Base-by-base conservation (phyloP, 2,888 invertebrate genomes). In the Dicycla oo region DNA sequence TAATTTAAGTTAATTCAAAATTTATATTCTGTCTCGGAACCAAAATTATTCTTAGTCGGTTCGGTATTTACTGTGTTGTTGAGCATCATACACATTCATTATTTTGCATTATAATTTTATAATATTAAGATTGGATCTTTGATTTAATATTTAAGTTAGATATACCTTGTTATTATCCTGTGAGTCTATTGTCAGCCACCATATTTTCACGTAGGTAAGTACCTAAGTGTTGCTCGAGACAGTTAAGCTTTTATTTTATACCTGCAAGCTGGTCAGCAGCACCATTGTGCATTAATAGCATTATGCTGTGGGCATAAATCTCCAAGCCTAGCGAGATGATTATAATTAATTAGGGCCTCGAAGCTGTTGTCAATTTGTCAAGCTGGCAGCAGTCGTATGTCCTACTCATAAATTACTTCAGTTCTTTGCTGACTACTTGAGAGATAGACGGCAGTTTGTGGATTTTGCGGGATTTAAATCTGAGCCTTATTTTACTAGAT, bases 261-360 rank as follows among this genome's bases (percentile, higher is more conserved):
- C 23, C 20, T 43, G 26, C 8, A 26, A 15, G 20, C n/a, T 45
- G 8, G 11, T 7, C 26, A 53, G 26, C 7, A 26, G 10, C 23
- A 13, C 2, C 15, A 40, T 47, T 76, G 23, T 71, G 30, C 43
- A 47, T 30, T 26, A 51, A 43, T 51, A 45, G 20, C 15, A 20
- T 47, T 30, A 47, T 54, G 20, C 20, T 18, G 15, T n/a, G 2
- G 23, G 1, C 34, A 34, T 64, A 56, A 40, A n/a, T n/a, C 15
- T 8, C 6, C 13, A 20, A 65, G 30, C 13, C 40, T 30, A 45
- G 7, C 26, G 53, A 30, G 11, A 62, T 47, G 11, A 45, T 53
- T 40, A 54, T 40, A 74, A 74, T 72, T 45, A 15, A 54, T 20
- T 45, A 15, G 47, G 38, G 23, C 13, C 34, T 58, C 34, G 13